Percentiles rank a stretch among this genome's conserved stretches.
phyloP scores from a whole-genome alignment of 2,113 vertebrate genomes.

The Notarius quadriscutis region DNA sequence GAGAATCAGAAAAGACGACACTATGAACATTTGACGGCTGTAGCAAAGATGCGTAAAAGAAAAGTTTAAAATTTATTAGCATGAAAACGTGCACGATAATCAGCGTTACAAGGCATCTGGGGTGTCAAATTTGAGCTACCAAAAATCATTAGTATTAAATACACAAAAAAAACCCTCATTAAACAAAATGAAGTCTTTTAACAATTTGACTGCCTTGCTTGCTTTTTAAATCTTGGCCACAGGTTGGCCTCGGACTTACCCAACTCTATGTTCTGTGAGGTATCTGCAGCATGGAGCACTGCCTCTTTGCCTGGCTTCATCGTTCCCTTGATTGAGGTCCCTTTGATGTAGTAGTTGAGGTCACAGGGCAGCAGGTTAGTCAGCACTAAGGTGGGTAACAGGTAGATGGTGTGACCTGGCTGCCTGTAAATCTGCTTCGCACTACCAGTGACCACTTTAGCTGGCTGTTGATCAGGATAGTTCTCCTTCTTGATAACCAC shows the following conservation, averaged over 20 bases:
- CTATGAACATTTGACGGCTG: not conserved
- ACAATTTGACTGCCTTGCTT: not conserved
- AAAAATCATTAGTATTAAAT: not conserved
- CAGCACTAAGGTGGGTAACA: constrained; percentile 90
- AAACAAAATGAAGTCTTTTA: not conserved
- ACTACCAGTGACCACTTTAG: constrained; percentile 82
- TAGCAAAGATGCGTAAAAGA: not conserved
- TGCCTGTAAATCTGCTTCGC: constrained; percentile 93
- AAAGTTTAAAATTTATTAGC: not conserved
- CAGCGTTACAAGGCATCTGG: not conserved
- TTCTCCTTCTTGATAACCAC: constrained; percentile 97
- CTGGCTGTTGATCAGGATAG: constrained; percentile 93
- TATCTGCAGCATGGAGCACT: constrained; percentile 87
- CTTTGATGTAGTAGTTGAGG: constrained; percentile 90
- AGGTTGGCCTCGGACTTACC: constrained; percentile 71
- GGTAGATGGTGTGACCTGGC: constrained; percentile 91
- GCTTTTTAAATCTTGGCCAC: not conserved
- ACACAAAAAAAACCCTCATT: not conserved
- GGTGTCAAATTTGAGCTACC: not conserved
- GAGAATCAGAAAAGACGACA: not conserved
- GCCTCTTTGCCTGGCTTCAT: constrained; percentile 90
- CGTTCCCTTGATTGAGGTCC: constrained; percentile 82
- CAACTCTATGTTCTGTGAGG: constrained; percentile 92
- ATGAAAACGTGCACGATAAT: not conserved
- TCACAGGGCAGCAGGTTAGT: constrained; percentile 94